Conservation (phyloP, 2,797 vertebrate genomes). For the Hirundo rustica region DNA sequence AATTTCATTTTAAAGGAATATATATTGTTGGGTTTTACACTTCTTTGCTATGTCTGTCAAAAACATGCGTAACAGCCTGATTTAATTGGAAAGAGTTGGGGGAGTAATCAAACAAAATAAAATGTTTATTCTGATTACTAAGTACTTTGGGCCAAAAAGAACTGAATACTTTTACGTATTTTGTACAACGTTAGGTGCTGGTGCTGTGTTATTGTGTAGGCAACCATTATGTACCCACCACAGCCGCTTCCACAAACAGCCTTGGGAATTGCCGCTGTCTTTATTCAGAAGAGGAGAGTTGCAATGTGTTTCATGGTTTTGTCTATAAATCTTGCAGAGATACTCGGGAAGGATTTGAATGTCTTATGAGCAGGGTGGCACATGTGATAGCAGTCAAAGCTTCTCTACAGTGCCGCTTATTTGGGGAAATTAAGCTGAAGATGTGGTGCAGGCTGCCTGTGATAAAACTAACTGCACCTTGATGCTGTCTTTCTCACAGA, state of each 20-base stretch:
- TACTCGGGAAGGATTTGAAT: neutral
- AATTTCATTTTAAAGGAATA: neutral
- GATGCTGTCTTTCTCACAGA: neutral
- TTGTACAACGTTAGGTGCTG: neutral
- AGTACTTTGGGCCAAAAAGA: neutral
- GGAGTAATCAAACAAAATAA: neutral
- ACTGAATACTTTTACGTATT: neutral
- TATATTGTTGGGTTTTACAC: neutral
- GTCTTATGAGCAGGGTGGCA: neutral
- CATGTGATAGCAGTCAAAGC: neutral
- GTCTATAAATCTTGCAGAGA: neutral
- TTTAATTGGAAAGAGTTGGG: neutral
- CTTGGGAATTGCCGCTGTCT: neutral
- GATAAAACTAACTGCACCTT: neutral
- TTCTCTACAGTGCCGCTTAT: neutral
- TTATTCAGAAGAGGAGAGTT: neutral
- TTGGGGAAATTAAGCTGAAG: slow-evolving; percentile 1
- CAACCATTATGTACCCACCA: neutral
- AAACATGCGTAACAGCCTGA: neutral
- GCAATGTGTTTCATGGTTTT: neutral
- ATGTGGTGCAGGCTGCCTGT: rapidly evolving
- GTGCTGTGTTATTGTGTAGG: neutral
- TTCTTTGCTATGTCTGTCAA: neutral
- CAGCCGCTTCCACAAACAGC: neutral
- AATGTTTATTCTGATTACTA: neutral